Base-by-base conservation (phyloP, 1,140 invertebrate species). In the Apis cerana region DNA sequence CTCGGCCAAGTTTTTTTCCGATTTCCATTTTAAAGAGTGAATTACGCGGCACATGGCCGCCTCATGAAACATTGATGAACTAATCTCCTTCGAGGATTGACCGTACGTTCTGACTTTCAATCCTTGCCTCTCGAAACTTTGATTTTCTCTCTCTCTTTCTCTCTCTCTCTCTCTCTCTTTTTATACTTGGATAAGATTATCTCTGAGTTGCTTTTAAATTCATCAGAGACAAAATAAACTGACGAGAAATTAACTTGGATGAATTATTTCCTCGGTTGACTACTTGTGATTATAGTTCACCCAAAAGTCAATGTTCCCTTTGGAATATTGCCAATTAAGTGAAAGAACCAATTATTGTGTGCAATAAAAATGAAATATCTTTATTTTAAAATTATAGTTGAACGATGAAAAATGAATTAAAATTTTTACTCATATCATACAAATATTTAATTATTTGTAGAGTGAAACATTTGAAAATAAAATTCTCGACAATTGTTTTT, bases 51-150 rank as follows among this genome's bases (percentile, higher is more conserved):
- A 78, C 79, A 54, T 84, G 65, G 65, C 52, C 62, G 64, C 43
- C 78, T 89, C 87, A 83, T 89, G 85, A 83, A 89, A 89, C 74
- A 89, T 89, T 89, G 81, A 89, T 85, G 80, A 89, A 89, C 75
- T 82, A 85, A 88, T 88, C 62, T 67, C 61, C 62, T 75, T 85
- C 61, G 59, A 12, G 69, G 70, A 82, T 76, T 81, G 70, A 84
- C 69, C 78, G 59, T 56, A 54, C n/a, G 79, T 78, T 61, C 59
- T 74, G 85, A 82, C 72, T 88, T 88, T 85, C 82, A 86, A 87
- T 76, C 70, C 75, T 88, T 65, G n/a, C 54, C 15, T 48, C 21
- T 59, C n/a, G 56, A 62, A 61, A 23, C 21, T 21, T 75, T 58
- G 50, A 50, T 65, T 65, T 70, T 70, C 17, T 48, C 9, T 10